phyloP scores from a whole-genome alignment of 1,140 invertebrate genomes.

The Drosophila takahashii region DNA sequence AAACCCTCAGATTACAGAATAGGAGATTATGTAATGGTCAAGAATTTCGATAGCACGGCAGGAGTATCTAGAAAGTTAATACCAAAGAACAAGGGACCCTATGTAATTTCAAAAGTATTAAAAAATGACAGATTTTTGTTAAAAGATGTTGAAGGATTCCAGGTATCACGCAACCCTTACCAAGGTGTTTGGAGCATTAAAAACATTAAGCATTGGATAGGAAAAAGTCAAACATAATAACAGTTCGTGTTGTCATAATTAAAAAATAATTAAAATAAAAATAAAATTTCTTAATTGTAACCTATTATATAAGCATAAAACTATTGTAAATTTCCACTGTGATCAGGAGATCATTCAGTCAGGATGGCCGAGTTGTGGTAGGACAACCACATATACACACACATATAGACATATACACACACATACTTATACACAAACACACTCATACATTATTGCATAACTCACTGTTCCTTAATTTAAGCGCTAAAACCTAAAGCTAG shows the following conservation, averaged over 20 bases:
- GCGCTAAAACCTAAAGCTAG: no score
- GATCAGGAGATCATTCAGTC: not conserved
- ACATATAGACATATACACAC: no score
- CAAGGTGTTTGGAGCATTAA: no score
- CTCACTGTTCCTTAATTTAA: no score
- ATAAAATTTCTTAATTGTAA: no score
- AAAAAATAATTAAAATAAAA: not conserved
- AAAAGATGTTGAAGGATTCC: no score
- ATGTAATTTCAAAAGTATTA: not conserved
- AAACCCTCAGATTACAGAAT: not conserved
- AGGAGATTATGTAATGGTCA: not conserved
- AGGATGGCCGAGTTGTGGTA: slow-evolving; percentile 1
- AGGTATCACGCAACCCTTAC: no score
- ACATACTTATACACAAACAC: no score
- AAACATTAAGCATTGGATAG: slow-evolving; percentile 1
- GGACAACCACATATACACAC: not conserved
- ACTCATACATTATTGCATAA: no score
- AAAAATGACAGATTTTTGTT: not conserved
- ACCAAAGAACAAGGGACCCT: slow-evolving; percentile 1
- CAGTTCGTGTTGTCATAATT: no score
- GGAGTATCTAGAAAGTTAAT: not conserved
- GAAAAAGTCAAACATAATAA: not conserved
- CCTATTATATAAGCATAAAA: no score
- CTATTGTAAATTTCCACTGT: not conserved
- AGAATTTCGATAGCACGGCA: not conserved